Percentiles rank a stretch among this genome's conserved stretches.
These are phyloP conservation scores for Acanthosepion pharaonis DNA, from an alignment of 2,888 invertebrate species.

Conservation along the genomic window DNA sequence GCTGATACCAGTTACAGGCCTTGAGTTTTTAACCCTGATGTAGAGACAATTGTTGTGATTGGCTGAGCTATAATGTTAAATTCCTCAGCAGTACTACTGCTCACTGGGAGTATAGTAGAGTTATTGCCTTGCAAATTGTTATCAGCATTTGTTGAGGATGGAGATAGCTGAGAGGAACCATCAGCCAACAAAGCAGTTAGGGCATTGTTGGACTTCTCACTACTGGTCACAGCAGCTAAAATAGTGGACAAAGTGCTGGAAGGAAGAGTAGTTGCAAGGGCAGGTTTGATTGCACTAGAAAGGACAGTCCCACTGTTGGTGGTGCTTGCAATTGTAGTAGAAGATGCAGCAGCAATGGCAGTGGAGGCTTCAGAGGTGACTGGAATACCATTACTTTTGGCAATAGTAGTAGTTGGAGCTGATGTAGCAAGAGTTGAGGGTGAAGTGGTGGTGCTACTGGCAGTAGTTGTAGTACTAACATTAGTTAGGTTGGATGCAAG, in stretches of 20 bases:
- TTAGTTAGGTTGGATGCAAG: background rate
- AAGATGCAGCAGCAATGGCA: background rate
- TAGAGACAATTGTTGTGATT: slow-evolving; percentile 25
- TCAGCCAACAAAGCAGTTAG: background rate
- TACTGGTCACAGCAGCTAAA: background rate
- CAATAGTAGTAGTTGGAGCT: background rate
- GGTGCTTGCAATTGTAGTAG: background rate
- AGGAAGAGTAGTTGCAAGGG: background rate
- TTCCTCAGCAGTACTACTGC: background rate
- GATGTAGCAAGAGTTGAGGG: background rate
- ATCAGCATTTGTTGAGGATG: background rate
- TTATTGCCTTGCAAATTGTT: background rate
- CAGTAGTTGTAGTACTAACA: background rate
- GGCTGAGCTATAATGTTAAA: slow-evolving; percentile 10
- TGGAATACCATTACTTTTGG: background rate
- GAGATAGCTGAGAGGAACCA: background rate
- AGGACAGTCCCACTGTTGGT: background rate
- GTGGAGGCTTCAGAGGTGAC: background rate
- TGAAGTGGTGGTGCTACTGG: background rate
- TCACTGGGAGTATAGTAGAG: background rate
- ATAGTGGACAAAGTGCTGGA: background rate
- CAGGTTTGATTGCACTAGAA: background rate
- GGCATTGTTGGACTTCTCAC: slow-evolving; percentile 9
- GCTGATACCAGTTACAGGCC: background rate
- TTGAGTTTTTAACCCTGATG: slow-evolving; percentile 15